Conservation (phyloP, 2,888 invertebrate species). For the Drosophila fungiperda region DNA sequence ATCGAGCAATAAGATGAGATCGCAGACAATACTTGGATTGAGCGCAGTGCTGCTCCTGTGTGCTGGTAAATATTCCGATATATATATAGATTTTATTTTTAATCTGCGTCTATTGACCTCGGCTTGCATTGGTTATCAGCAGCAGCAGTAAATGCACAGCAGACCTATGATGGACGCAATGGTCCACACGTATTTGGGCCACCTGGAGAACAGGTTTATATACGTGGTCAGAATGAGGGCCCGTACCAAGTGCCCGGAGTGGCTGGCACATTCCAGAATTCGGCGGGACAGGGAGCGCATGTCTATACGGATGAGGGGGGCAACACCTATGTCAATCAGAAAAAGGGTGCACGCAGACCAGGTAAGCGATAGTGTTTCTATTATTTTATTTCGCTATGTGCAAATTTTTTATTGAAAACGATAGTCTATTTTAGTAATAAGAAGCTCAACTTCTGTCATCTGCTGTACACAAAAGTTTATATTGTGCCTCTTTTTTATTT, state of each 20-base stretch:
- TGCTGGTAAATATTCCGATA: slow-evolving; percentile 30
- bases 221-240: slow-evolving; percentile 62
- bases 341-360: slow-evolving; percentile 18
- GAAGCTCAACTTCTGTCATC: neutral
- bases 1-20: slow-evolving; percentile 31
- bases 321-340: slow-evolving; percentile 43
- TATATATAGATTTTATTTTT: neutral
- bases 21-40: slow-evolving; percentile 30
- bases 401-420: neutral
- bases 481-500: neutral
- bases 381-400: neutral
- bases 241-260: slow-evolving; percentile 61
- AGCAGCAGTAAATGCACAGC: slow-evolving; percentile 40
- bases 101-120: neutral
- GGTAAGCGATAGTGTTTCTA: slow-evolving; percentile 19
- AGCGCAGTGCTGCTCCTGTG: slow-evolving; percentile 32
- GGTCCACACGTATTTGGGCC: slow-evolving; percentile 55
- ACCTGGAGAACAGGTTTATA: slow-evolving; percentile 59
- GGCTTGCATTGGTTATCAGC: neutral
- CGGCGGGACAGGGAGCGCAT: slow-evolving; percentile 27
- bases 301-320: slow-evolving; percentile 52
- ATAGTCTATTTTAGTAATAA: neutral
- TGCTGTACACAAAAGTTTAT: neutral
- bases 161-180: slow-evolving; percentile 57
- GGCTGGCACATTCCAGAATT: slow-evolving; percentile 48